Evolutionary conservation across 2,888 invertebrate genomes (phyloP).

Genomic region (Cataglyphis cursor): DNA sequence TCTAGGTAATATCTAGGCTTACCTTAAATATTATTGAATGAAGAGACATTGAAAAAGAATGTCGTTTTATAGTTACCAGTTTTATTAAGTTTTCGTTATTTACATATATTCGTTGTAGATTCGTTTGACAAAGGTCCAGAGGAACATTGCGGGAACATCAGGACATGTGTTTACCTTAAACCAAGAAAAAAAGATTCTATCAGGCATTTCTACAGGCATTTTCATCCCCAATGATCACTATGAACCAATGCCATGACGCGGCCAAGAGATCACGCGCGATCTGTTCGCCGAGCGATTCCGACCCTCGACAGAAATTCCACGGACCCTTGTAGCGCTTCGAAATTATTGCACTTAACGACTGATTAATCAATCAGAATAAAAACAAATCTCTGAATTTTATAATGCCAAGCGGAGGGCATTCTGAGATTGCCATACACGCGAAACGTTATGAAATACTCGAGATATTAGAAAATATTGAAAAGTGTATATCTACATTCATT

Average conservation of each 20-base stretch:
- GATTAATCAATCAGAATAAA: neutral
- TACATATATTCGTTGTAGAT: constrained; percentile 81
- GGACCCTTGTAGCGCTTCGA: constrained; percentile 46
- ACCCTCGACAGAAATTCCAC: constrained; percentile 65
- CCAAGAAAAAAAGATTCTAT: constrained; percentile 50
- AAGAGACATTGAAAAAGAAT: neutral
- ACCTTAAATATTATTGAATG: too few relatives aligned
- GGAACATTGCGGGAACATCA: constrained; percentile 81
- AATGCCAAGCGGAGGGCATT: too few relatives aligned
- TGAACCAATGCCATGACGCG: constrained; percentile 84
- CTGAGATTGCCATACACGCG: neutral
- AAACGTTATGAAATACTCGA: neutral
- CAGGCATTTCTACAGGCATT: constrained; percentile 78
- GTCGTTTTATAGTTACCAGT: constrained; percentile 69
- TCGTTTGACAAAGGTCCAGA: constrained; percentile 84
- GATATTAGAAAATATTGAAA: neutral
- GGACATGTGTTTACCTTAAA: constrained; percentile 63
- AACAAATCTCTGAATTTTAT: neutral
- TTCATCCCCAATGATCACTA: constrained; percentile 83
- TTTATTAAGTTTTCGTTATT: constrained; percentile 82
- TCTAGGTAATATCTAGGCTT: neutral
- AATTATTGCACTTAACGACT: constrained; percentile 63
- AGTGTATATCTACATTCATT: neutral
- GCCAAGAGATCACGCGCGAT: constrained; percentile 63
- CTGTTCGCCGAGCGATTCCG: constrained; percentile 64